These are phyloP conservation scores for Glaucomys volans DNA, from an alignment of 2,113 vertebrate genomes.

Conservation along the genomic window DNA sequence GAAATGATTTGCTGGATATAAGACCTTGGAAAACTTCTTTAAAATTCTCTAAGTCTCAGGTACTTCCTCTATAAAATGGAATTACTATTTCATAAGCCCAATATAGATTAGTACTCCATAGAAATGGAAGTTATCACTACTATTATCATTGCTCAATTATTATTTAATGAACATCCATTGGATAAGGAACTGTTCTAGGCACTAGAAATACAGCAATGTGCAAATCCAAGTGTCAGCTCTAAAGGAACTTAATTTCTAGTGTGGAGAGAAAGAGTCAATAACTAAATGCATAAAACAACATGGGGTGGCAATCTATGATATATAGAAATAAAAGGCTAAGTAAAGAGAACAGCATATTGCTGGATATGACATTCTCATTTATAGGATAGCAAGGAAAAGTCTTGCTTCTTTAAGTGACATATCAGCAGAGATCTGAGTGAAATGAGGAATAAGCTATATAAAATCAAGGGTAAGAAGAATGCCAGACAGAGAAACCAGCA, in stretches of 20 bases:
- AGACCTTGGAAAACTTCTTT: slow-evolving; percentile 20
- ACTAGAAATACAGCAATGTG: neutral
- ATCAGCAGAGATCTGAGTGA: neutral
- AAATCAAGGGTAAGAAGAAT: neutral
- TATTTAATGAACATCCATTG: neutral
- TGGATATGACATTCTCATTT: neutral
- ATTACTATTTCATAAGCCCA: neutral
- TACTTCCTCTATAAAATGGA: slow-evolving; percentile 47
- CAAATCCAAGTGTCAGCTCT: slow-evolving; percentile 44
- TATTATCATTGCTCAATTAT: neutral
- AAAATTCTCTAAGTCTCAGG: slow-evolving; percentile 27
- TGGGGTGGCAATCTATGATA: neutral
- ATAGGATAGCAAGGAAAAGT: neutral
- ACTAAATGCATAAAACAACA: slow-evolving; percentile 15
- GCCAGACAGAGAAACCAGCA: neutral
- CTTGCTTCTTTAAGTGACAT: slow-evolving; percentile 20
- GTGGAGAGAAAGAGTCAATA: neutral
- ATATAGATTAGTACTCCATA: slow-evolving; percentile 7
- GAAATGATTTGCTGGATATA: neutral
- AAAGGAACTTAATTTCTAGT: slow-evolving; percentile 36
- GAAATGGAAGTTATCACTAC: neutral
- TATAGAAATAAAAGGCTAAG: slow-evolving; percentile 4
- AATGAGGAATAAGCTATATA: neutral
- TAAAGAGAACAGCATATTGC: neutral
- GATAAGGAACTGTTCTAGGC: neutral